Evolutionary conservation across 2,888 invertebrate species (phyloP).

Genomic region (Danaus chrysippus): DNA sequence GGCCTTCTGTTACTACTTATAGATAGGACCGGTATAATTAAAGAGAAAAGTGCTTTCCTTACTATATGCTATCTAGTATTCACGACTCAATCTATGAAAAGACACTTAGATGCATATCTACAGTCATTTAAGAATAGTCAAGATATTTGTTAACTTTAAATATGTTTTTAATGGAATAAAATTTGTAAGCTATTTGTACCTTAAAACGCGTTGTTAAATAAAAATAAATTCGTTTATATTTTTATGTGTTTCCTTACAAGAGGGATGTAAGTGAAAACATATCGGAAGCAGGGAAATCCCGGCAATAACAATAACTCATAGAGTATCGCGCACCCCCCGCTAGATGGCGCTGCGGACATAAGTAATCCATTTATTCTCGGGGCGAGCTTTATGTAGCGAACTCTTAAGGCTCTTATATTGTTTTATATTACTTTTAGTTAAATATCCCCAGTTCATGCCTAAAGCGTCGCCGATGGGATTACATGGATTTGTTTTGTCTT

Average conservation of each 20-base stretch:
- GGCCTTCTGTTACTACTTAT: conserved; percentile 24
- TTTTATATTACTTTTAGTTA: conserved; percentile 71
- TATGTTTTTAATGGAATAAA: not conserved
- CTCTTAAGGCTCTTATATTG: conserved; percentile 70
- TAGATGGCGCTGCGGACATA: conserved; percentile 75
- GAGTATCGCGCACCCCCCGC: conserved; percentile 67
- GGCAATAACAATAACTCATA: conserved; percentile 77
- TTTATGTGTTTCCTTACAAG: conserved; percentile 67
- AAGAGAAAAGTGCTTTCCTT: conserved; percentile 20
- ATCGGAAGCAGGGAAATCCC: conserved; percentile 72
- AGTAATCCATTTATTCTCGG: conserved; percentile 79
- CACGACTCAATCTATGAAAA: not conserved
- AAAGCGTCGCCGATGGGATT: conserved; percentile 47
- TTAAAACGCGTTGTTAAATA: conserved; percentile 28
- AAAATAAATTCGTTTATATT: conserved; percentile 66
- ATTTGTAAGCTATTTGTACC: conserved; percentile 15
- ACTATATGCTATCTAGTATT: not conserved
- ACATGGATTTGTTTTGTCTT: conserved; percentile 26
- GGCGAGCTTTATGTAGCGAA: conserved; percentile 74
- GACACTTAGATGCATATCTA: not conserved
- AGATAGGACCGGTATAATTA: conserved; percentile 24
- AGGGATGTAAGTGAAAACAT: conserved; percentile 76
- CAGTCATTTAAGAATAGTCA: too few species aligned
- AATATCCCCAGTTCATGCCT: conserved; percentile 60
- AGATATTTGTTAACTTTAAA: not conserved